Percentiles rank a stretch among this genome's conserved stretches.
phyloP scores from a whole-genome alignment of 2,888 invertebrate species.

The Schizaphis graminum region DNA sequence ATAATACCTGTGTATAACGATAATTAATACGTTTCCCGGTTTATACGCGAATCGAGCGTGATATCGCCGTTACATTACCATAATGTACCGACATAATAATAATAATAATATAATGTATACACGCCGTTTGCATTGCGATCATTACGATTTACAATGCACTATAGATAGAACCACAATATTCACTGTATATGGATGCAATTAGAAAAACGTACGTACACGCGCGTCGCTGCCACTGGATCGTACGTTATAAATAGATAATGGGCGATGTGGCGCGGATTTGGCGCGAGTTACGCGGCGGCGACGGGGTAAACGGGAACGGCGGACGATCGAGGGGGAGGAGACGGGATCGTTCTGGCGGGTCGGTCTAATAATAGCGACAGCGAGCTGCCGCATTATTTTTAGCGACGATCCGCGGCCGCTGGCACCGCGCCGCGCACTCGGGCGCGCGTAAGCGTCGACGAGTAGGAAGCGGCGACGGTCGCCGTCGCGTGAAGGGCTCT shows the following conservation, averaged over 20 bases:
- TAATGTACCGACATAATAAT: neutral
- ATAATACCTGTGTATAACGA: neutral
- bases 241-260: conserved; percentile 39
- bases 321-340: neutral
- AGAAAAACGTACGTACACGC: neutral
- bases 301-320: neutral
- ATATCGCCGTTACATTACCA: neutral
- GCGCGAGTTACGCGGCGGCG: conserved; percentile 4
- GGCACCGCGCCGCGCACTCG: neutral
- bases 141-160: neutral
- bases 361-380: conserved; percentile 40
- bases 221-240: neutral
- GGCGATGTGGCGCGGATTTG: conserved; percentile 15
- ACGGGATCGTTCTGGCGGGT: neutral
- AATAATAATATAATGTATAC: neutral
- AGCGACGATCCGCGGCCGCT: conserved; percentile 17
- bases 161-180: neutral
- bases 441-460: neutral
- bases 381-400: conserved; percentile 41
- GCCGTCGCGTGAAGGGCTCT: neutral
- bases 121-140: neutral
- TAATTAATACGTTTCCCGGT: conserved; percentile 5
- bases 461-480: neutral
- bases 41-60: neutral
- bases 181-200: neutral